Evolutionary conservation across 2,888 invertebrate genomes (phyloP), one percentile per base, ranked within the genome.

Genomic region (Chalcis sispes): DNA sequence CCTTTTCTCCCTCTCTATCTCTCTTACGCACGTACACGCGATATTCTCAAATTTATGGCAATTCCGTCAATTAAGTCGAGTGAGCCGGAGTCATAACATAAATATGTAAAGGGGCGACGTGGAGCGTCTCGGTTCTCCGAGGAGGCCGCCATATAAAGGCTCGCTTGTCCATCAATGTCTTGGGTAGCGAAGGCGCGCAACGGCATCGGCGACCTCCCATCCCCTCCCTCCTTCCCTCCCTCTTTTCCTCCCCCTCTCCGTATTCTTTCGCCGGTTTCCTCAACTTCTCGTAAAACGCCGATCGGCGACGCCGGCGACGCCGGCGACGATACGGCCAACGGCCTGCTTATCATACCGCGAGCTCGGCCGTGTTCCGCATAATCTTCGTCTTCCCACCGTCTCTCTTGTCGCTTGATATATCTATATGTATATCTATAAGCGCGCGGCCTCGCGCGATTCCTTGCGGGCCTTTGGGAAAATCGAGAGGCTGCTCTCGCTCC

Each of bases 91-190:
- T 88, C 87, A 86, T 87, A 87, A 87, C 87, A 87, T 88, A 87
- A 88, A 88, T 88, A 88, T 87, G 88, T 88, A 87, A 88, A 85
- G 83, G 81, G 81, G 83, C 81, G 83, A 83, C 82, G 82, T 80
- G 83, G 82, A 82, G 81, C 77, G 77, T 74, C 77, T 77, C 80
- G 72, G 80, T n/a, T 2, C 48, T 46, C 46, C 59, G 64, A 72
- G 70, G 64, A 56, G 46, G 70, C 71, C 23, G 65, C 75, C 88
- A 85, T 88, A 87, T 88, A 87, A 81, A 87, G 88, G 83, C 82
- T 80, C 81, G 87, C 86, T 86, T 88, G 86, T 88, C 88, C 88
- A 88, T 88, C 88, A 88, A 86, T 87, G 88, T 88, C 88, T 84
- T 70, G 66, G 79, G 25, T n/a, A 59, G 80, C n/a, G 81, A 84